Evolutionary conservation across 2,113 vertebrate species (phyloP), one percentile per base, ranked within the genome.

Genomic region (Tautogolabrus adspersus): DNA sequence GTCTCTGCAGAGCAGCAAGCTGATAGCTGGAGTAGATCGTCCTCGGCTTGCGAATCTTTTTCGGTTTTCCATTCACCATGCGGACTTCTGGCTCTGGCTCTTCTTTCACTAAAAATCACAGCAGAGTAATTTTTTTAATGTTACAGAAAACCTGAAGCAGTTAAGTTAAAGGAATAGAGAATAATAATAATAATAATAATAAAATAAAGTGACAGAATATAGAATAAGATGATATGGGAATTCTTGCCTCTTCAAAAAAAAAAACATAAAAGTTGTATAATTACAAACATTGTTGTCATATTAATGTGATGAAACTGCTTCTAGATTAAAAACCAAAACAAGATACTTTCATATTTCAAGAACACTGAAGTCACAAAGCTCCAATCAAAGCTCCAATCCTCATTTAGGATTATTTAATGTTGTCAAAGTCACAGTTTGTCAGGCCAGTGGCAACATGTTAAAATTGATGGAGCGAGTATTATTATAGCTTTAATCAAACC

Each of bases 21-120:
- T 99, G 98, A 92, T 97, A 99, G 64, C 98, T 99, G 89, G 98
- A 99, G 91, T 99, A 99, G 89, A 99, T 99, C 38, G 97, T 99
- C 44, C 98, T 94, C 15, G 98, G 98, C 80, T 99, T 99, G 85
- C 98, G 96, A 90, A 99, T 97, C 87, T 99, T 99, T 90, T 99
- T 99, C 18, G 98, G 97, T 75, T 99, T 99, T 73, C 98, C 98
- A 0, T 99, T 99, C 83, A 99, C 98, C 97, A 99, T 99, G 76
- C 98, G 96, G 64, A 99, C 96, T 90, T 98, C 97, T 0, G 97
- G 96, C 89, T 99, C 98, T 44, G 96, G 97, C 82, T 99, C 98
- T 77, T 99, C 98, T 94, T 99, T 98, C 74, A 99, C 96, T 80
- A 94, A 71, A 90, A 87, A 68, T 26, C 26, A 26, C 26, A 26